Conservation (phyloP, 2,113 vertebrate genomes). For the Hippocampus comes region DNA sequence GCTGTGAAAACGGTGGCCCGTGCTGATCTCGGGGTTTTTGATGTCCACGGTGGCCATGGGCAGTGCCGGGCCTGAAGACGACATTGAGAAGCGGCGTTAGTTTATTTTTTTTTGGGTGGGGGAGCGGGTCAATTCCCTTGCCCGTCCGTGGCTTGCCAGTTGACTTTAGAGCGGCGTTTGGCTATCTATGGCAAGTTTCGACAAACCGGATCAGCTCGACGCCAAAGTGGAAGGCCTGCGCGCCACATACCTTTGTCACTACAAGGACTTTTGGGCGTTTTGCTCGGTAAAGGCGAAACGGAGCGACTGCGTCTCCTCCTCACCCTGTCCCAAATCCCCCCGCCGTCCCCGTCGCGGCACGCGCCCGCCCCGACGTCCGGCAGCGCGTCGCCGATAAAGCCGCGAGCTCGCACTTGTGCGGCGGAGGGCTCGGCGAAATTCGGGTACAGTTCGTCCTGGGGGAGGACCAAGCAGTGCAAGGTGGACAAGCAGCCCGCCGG, state of each 20-base stretch:
- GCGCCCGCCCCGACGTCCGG: constrained; percentile 66
- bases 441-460: constrained; percentile 74
- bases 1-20: constrained; percentile 74
- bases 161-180: background rate
- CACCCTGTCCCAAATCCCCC: constrained; percentile 50
- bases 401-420: constrained; percentile 53
- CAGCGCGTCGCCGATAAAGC: constrained; percentile 68
- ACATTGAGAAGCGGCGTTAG: background rate
- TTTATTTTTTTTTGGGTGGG: too few species aligned
- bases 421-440: constrained; percentile 52
- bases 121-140: background rate
- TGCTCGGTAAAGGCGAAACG: constrained; percentile 43
- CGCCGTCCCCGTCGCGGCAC: constrained; percentile 15
- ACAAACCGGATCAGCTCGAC: too few species aligned
- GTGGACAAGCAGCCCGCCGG: constrained; percentile 72
- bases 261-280: constrained; percentile 44
- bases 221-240: too few species aligned
- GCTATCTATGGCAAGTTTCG: too few species aligned
- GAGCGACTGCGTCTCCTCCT: constrained; percentile 50
- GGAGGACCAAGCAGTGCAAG: constrained; percentile 78
- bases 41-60: constrained; percentile 97
- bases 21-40: constrained; percentile 95
- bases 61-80: constrained; percentile 79
- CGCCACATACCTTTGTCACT: constrained; percentile 52
- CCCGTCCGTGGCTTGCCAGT: too few species aligned